Evolutionary conservation across 2,797 vertebrate species (phyloP), one percentile per base, ranked within the genome.

Genomic region (Threskiornis aethiopicus): DNA sequence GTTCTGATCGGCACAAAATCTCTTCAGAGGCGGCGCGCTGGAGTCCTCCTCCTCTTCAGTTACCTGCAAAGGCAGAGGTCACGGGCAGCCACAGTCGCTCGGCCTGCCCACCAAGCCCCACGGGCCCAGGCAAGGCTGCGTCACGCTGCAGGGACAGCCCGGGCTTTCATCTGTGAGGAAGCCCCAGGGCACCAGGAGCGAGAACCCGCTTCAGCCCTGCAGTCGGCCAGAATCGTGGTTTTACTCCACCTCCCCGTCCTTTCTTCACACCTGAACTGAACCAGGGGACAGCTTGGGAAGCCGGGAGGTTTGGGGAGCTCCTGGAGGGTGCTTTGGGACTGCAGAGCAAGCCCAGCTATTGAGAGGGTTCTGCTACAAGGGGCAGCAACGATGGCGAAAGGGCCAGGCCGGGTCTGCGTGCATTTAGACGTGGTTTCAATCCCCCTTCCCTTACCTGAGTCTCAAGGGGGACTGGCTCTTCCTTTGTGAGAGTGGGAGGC

Each of bases 401-500:
- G 29, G 42, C 44, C 25, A 54, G 24, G 39, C 16, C 22, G 31
- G 9, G 28, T 17, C 51, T 0, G 0, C 4, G 16, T 0, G 1
- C 7, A 16, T n/a, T 85, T 16, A 79, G 39, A 61, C 0, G 3
- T 4, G 22, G 31, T 81, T 84, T 79, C 26, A 29, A 42, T 29
- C 6, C 33, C 24, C 7, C 33, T 49, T 26, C 57, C 39, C 91
- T 98, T 96, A 98, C 99, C 98, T 98, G 98, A 84, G 98, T 98
- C 95, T 98, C 97, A 69, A 98, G 97, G 20, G 99, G 98, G 78
- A 99, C 98, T 25, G 99, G 99, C 78, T 99, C 99, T 97, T 99
- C 99, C 97, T 99, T 99, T 57, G 99, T 99, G 73, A 99, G 98
- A 95, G 99, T 99, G 7, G 99, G 99, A 79, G 99, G 99, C 96